Base-by-base conservation (phyloP, 35 echinoderm and acorn worm genomes). In the Holothuria glaberrima region DNA sequence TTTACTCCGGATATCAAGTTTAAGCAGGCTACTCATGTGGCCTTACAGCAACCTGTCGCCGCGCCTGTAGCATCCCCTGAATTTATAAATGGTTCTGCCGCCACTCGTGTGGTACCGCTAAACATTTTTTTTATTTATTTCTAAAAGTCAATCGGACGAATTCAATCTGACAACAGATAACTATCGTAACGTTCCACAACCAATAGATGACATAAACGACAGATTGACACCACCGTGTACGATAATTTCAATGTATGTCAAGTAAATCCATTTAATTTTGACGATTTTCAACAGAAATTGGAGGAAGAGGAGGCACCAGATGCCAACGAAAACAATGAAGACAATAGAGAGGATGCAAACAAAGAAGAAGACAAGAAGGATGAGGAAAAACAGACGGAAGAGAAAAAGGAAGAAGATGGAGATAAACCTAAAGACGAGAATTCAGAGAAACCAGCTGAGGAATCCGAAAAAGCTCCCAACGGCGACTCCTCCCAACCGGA, bases 201-300 rank as follows among this genome's bases (percentile, higher is more conserved):
- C 22, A 41, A 2, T 14, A 6, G 30, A 6, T 12, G 30, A 24
- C 32, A 38, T 45, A 19, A 41, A 24, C 3, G 36, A 32, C 32
- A 34, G 6, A 6, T 44, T 33, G 38, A 14, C 30, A 78, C n/a
- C n/a, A 31, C 0, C 32, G n/a, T 44, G 74, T 36, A 9, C 30
- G 45, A 25, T 20, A 17, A 13, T 5, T 45, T 44, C 10, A 44
- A 36, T 78, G n/a, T 25, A 20, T 33, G 9, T 69, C 66, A 27
- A 25, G 25, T 69, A 14, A 25, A 33, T 69, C 25, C 66, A 27
- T 30, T 69, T 26, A 27, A 30, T 33, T 72, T 12, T 75, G 9
- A 41, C 14, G 18, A n/a, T 38, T 38, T 75, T 21, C 44, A 41
- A 35, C 33, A 75, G 71, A 75, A 75, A 75, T 38, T 75, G 71